Evolutionary conservation across 2,797 vertebrate species (phyloP).

Genomic region (Lemur catta): DNA sequence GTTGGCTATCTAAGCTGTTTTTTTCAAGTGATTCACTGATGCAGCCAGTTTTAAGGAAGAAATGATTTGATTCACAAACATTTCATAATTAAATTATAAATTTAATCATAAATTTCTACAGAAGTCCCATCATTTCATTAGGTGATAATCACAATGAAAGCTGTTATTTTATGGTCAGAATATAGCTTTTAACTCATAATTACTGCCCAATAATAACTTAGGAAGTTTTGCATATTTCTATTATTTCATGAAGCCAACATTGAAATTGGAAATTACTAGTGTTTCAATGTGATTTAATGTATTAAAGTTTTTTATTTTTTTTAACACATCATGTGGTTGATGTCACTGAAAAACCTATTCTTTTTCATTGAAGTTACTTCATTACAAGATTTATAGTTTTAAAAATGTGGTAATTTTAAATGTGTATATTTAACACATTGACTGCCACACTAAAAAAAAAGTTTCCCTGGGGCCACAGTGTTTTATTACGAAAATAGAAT

Average conservation of each 20-base stretch:
- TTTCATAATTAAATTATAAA: background rate
- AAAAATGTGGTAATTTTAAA: background rate
- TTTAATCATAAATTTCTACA: background rate
- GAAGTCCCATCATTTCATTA: background rate
- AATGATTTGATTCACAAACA: background rate
- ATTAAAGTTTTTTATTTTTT: background rate
- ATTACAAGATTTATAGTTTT: background rate
- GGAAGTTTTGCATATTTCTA: background rate
- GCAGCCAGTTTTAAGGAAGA: background rate
- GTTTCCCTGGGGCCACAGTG: no score
- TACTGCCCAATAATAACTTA: background rate
- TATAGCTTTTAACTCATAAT: background rate
- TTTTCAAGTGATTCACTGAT: background rate
- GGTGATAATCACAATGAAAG: background rate
- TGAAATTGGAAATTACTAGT: background rate
- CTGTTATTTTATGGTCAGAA: background rate
- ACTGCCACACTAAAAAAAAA: no score
- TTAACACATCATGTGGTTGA: background rate
- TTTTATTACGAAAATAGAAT: no score
- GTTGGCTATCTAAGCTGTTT: background rate
- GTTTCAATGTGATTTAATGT: background rate
- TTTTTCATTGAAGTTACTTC: background rate
- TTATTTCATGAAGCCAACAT: background rate
- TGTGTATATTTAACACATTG: background rate
- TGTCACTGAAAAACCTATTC: background rate